These are phyloP conservation scores for Sceloporus tristichus DNA, from an alignment of 2,113 vertebrate genomes.

Conservation along the genomic window DNA sequence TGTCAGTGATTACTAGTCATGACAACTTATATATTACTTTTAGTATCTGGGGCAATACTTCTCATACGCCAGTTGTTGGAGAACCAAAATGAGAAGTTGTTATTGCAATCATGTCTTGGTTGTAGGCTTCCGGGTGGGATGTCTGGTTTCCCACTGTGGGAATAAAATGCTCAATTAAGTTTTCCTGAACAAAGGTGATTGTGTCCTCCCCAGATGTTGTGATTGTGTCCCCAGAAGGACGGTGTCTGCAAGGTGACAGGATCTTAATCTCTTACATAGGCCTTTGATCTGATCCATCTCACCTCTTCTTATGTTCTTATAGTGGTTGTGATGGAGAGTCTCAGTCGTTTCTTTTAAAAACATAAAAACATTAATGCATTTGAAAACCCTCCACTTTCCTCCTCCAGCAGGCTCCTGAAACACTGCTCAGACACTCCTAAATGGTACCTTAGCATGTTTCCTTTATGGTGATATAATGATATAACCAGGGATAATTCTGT, in stretches of 20 bases:
- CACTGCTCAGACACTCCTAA: not conserved
- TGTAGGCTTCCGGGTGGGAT: not conserved
- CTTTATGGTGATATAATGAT: slow-evolving; percentile 21
- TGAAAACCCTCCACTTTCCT: not conserved
- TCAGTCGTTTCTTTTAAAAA: too few relatives aligned
- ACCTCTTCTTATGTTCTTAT: not conserved
- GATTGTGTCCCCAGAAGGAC: too few relatives aligned
- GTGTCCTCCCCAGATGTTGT: too few relatives aligned
- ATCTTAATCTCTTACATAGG: not conserved
- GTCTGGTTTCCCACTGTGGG: not conserved
- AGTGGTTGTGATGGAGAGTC: too few relatives aligned
- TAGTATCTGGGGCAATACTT: not conserved
- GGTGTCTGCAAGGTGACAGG: not conserved
- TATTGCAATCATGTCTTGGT: not conserved
- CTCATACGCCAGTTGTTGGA: not conserved
- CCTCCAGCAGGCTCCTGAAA: not conserved
- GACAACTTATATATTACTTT: not conserved
- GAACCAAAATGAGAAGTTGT: not conserved
- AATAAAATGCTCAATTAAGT: not conserved
- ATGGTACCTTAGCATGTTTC: slow-evolving; percentile 12
- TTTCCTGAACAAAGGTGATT: not conserved
- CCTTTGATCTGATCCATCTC: not conserved
- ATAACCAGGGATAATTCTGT: slow-evolving; percentile 39
- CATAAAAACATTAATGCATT: not conserved
- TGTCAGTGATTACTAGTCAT: not conserved